Conservation (phyloP, 2,888 invertebrate species). For the Cataglyphis albicans region DNA sequence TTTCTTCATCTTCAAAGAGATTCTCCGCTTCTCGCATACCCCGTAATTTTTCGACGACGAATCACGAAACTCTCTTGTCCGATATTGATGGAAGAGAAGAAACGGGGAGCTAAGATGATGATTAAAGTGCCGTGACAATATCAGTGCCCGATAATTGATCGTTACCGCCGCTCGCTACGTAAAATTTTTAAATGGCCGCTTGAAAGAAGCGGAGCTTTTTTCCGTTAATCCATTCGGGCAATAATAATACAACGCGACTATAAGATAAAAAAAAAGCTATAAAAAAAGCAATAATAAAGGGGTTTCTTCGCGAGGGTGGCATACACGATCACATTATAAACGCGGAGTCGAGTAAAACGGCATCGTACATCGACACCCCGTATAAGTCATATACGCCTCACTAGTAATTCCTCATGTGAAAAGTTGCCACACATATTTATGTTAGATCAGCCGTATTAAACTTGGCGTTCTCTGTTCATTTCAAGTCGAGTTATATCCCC, state of each 20-base stretch:
- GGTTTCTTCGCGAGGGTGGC: slow-evolving; percentile 41
- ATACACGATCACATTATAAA: background rate
- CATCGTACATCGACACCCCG: slow-evolving; percentile 13
- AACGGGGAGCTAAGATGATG: slow-evolving; percentile 35
- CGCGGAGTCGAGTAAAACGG: slow-evolving; percentile 26
- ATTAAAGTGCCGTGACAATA: slow-evolving; percentile 27
- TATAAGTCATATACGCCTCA: slow-evolving; percentile 9
- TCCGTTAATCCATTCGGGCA: slow-evolving; percentile 34
- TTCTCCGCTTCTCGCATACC: slow-evolving; percentile 66
- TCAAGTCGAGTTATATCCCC: background rate
- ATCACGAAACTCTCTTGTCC: slow-evolving; percentile 70
- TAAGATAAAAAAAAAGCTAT: slow-evolving; percentile 25
- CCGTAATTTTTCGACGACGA: slow-evolving; percentile 69
- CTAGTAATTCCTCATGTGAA: slow-evolving; percentile 5
- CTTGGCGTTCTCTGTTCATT: slow-evolving; percentile 10
- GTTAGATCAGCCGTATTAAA: background rate
- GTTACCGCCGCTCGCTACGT: background rate
- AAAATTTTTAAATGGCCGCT: slow-evolving; percentile 27
- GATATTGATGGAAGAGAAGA: slow-evolving; percentile 62
- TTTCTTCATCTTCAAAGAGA: slow-evolving; percentile 66
- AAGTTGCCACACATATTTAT: slow-evolving; percentile 9
- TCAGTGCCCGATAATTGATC: slow-evolving; percentile 20
- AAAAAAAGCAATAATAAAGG: slow-evolving; percentile 21
- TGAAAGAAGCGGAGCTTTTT: slow-evolving; percentile 17
- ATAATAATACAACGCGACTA: slow-evolving; percentile 24